Conservation (phyloP, 2,113 vertebrate species). For the Oreamnos americanus region DNA sequence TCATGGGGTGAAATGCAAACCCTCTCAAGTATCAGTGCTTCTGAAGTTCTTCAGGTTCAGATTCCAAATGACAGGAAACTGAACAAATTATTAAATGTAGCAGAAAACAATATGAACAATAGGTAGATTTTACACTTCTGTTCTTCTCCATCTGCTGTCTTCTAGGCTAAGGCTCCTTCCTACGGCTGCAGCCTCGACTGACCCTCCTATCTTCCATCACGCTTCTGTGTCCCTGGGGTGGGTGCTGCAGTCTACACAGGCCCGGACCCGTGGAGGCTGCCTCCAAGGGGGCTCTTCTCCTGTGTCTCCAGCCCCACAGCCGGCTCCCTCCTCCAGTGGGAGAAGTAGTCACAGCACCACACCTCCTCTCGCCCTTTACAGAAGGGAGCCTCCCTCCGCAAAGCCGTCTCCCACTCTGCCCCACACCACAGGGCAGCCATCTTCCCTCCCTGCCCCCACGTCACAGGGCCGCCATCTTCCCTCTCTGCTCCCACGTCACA, state of each 20-base stretch:
- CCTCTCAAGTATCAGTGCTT: not conserved
- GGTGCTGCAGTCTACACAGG: not conserved
- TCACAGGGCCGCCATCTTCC: no score
- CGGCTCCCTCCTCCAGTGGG: no score
- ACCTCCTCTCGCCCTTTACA: rapidly evolving
- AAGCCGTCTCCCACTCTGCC: not conserved
- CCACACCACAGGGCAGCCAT: not conserved
- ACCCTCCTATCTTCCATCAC: not conserved
- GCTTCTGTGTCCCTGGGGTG: not conserved
- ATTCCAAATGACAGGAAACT: not conserved
- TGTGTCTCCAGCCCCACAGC: rapidly evolving
- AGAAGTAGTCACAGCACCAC: rapidly evolving
- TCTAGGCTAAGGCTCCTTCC: rapidly evolving
- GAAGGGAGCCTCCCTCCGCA: not conserved
- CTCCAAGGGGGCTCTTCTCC: no score
- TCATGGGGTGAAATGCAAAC: not conserved
- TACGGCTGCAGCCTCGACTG: rapidly evolving
- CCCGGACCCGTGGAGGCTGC: not conserved
- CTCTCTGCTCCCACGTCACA: rapidly evolving
- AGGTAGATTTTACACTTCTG: not conserved
- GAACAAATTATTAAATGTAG: not conserved
- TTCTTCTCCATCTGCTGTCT: not conserved
- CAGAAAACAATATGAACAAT: not conserved
- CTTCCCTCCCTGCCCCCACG: rapidly evolving
- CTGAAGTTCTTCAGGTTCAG: not conserved